Conservation (phyloP, 2,888 invertebrate species). For the Leucozona laternaria region DNA sequence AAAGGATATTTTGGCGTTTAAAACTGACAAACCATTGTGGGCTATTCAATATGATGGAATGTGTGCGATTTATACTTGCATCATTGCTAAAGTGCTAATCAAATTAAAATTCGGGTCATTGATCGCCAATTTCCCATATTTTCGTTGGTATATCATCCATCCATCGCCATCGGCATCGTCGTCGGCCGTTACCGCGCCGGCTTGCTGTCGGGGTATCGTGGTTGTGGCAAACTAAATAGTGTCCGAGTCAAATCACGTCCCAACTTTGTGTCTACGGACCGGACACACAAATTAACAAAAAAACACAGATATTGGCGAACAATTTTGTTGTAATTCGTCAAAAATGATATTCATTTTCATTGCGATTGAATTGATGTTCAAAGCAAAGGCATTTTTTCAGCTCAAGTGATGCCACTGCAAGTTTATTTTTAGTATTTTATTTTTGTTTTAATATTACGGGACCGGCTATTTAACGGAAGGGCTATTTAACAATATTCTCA, state of each 20-base stretch:
- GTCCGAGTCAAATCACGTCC: conserved; percentile 1
- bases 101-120: conserved; percentile 14
- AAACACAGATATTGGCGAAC: not conserved
- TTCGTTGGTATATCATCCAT: not conserved
- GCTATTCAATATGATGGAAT: not conserved
- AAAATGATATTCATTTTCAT: not conserved
- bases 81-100: conserved; percentile 16
- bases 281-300: not conserved
- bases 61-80: not conserved
- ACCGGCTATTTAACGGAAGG: too few species aligned
- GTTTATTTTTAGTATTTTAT: too few species aligned
- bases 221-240: not conserved
- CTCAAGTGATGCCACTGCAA: not conserved
- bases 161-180: not conserved
- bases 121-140: not conserved
- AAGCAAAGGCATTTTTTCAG: not conserved
- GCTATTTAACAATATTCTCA: too few species aligned
- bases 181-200: too few species aligned
- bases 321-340: conserved; percentile 7
- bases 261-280: not conserved
- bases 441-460: too few species aligned
- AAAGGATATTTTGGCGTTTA: not conserved
- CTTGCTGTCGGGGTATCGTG: too few species aligned
- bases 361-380: not conserved
- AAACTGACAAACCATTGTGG: conserved; percentile 1